These are phyloP conservation scores for Bradysia coprophila DNA, from an alignment of 1,140 invertebrate species.

Conservation along the genomic window DNA sequence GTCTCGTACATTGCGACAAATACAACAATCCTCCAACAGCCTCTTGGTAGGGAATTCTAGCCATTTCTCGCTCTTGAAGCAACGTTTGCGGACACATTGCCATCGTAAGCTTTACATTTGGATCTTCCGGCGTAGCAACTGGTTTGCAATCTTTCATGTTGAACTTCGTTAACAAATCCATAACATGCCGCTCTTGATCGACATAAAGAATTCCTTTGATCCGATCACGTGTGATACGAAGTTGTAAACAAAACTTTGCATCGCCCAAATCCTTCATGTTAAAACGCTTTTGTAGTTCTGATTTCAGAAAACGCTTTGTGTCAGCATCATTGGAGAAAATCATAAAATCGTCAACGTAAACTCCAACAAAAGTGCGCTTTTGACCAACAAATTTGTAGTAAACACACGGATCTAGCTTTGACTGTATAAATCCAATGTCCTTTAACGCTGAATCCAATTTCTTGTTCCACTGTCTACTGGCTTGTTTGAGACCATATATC, in stretches of 20 bases:
- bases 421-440: slow-evolving; percentile 6
- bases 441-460: slow-evolving; percentile 8
- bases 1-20: slow-evolving; percentile 15
- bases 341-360: slow-evolving; percentile 22
- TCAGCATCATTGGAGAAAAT: slow-evolving; percentile 9
- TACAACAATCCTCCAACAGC: slow-evolving; percentile 18
- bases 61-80: slow-evolving; percentile 1
- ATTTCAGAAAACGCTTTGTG: slow-evolving; percentile 6
- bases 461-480: slow-evolving; percentile 14
- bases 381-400: slow-evolving; percentile 5
- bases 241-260: slow-evolving; percentile 9
- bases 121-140: slow-evolving; percentile 10
- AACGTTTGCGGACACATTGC: slow-evolving; percentile 3
- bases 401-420: slow-evolving; percentile 7
- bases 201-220: slow-evolving; percentile 4
- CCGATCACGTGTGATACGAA: slow-evolving; percentile 12
- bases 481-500: slow-evolving; percentile 18
- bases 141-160: slow-evolving; percentile 13
- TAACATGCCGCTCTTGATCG: slow-evolving; percentile 6
- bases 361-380: slow-evolving; percentile 4
- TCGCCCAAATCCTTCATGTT: slow-evolving; percentile 10
- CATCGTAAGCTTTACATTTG: slow-evolving; percentile 7
- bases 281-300: slow-evolving; percentile 8
- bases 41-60: slow-evolving; percentile 10
- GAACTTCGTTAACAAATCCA: slow-evolving; percentile 10